Evolutionary conservation across 2,113 vertebrate species (phyloP), one percentile per base, ranked within the genome.

Genomic region (Centropus unirufus): DNA sequence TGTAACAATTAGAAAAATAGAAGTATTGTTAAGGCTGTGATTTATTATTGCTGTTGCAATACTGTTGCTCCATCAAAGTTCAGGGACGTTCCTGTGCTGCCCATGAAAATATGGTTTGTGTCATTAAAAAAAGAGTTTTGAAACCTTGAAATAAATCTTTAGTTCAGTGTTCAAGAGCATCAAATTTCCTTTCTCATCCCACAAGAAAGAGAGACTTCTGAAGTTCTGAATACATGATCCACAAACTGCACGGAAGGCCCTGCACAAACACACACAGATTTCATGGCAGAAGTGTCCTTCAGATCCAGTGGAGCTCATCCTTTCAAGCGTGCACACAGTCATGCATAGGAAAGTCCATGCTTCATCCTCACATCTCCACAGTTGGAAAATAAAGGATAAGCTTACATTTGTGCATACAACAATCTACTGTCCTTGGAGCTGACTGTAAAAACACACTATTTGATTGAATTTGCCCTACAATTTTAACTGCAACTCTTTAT

Each of bases 1-100:
- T 99, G 96, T 34, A 96, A 95, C n/a, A 84, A 96, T 68, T 12
- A 92, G 94, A 20, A 92, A 84, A 96, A 91, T 26, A 87, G 66
- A 95, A 86, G 49, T 46, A 89, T 22, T 59, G 23, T 92, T 95
- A 85, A 87, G 66, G 26, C 19, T 68, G 64, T 42, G 42, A 89
- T 67, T 68, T 73, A 46, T 19, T 9, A 61, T 34, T 78, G 47
- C 42, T 68, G 18, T 55, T 76, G 58, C 26, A 17, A 42, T 12
- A 36, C 70, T 70, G 34, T n/a, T 63, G 51, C 82, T 70, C 49
- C 51, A 89, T 74, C 59, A 22, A 42, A 88, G 9, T 15, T 75
- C 27, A 82, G 54, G 12, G 66, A 86, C 36, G 54, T 4, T 83
- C 8, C 52, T 55, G 19, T 58, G 27, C 19, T 68, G 47, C 30